Conservation (phyloP, 2,113 vertebrate species). For the Mungos mungo region DNA sequence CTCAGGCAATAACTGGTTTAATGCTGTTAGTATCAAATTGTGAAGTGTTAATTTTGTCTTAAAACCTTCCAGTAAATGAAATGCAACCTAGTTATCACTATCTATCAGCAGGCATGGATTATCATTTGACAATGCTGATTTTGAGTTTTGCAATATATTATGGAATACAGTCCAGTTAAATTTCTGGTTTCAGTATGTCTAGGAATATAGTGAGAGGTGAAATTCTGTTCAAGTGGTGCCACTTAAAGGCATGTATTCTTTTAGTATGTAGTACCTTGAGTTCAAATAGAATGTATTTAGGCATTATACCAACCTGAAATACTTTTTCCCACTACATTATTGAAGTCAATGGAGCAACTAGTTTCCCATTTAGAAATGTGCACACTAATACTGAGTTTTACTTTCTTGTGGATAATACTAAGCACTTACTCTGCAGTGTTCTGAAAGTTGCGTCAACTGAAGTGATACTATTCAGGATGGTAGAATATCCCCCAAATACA, state of each 20-base stretch:
- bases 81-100: constrained; percentile 58
- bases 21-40: constrained; percentile 72
- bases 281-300: constrained; percentile 73
- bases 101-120: constrained; percentile 64
- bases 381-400: constrained; percentile 74
- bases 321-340: constrained; percentile 80
- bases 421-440: constrained; percentile 77
- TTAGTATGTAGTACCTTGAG: constrained; percentile 45
- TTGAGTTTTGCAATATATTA: constrained; percentile 67
- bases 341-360: constrained; percentile 32
- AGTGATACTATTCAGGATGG: constrained; percentile 62
- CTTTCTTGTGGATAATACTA: constrained; percentile 62
- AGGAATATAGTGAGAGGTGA: constrained; percentile 70
- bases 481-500: constrained; percentile 45
- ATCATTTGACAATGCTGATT: constrained; percentile 66
- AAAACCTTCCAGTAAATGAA: constrained; percentile 60
- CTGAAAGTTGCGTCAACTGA: constrained; percentile 65
- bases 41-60: constrained; percentile 72
- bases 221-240: constrained; percentile 73
- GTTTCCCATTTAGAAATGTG: constrained; percentile 68
- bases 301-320: constrained; percentile 73
- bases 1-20: constrained; percentile 49
- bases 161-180: constrained; percentile 65
- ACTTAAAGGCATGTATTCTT: constrained; percentile 73
- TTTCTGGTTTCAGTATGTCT: constrained; percentile 71